Base-by-base conservation (phyloP, 2,113 vertebrate species). In the Anguilla japonica region DNA sequence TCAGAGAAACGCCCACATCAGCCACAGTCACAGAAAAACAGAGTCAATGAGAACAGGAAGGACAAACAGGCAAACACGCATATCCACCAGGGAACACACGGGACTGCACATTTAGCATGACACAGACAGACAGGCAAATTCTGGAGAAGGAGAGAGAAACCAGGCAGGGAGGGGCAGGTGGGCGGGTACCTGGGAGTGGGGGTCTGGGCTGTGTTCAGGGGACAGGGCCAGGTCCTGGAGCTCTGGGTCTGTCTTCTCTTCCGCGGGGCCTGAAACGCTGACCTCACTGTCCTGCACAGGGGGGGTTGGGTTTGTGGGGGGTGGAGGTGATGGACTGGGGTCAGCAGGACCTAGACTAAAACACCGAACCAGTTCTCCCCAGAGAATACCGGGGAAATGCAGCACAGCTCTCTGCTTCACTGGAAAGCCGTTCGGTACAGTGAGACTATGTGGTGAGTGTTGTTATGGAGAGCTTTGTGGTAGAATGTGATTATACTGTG, bases 201-300 rank as follows among this genome's bases (percentile, higher is more conserved):
- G 92, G 16, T 94, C 95, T 41, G 92, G 90, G 84, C 93, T 95
- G 85, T 93, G 95, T 86, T 95, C 95, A 2, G 88, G 89, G 5
- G 95, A 95, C 15, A 93, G 88, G 11, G 82, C 85, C 0, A 83
- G 90, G 89, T 92, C 94, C 90, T 93, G 95, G 57, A 94, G 86
- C 89, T 95, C 95, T 79, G 94, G 95, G 80, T 92, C 96, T 6
- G 96, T 92, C 83, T 79, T 93, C 88, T 89, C 96, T 87, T 95
- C 95, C 43, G 90, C 34, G 0, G 14, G 43, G 56, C 89, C 89
- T 79, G 87, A 92, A 63, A 88, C 94, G 34, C 93, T 95, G 82
- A 78, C 89, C 81, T 94, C 94, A 60, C 91, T 94, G 87, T 94
- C 95, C 96, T 97, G 0, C 0, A 4, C 15, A 18, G 41, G 26